Base-by-base conservation (phyloP, 2,113 vertebrate species). In the Megaleporinus macrocephalus region DNA sequence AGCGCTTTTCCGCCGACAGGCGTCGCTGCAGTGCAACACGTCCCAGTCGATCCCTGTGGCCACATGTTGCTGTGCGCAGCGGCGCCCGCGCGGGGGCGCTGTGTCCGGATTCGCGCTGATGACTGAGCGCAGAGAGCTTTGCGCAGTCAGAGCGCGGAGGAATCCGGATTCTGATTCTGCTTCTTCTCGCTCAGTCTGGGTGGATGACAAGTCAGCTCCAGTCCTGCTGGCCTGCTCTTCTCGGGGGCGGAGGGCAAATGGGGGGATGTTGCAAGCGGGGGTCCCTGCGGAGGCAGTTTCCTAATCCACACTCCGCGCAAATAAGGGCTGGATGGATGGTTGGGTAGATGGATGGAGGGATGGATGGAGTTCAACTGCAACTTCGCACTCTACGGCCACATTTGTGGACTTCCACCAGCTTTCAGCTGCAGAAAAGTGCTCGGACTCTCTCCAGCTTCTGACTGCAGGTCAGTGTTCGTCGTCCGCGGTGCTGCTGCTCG, bases 201-300 rank as follows among this genome's bases (percentile, higher is more conserved):
- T n/a, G 78, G 66, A 80, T 72, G 53, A 79, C 66, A 41, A 16
- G 53, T 22, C 53, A 22, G 18, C 20, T 20, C 53, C 20, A 1
- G 53, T 33, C 44, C 49, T 51, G 14, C 16, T 18, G 36, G 13
- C 30, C 49, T 41, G 14, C 66, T 15, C 18, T 12, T 20, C 24
- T 22, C 6, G 41, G 47, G 59, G 10, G 57, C 24, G 33, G 24
- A 41, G 47, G 18, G 24, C 26, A 9, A 57, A 36, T 4, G 62
- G 63, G 84, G 87, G 73, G 83, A 62, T 86, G 83, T 83, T 87
- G 86, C 90, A 91, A 87, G 88, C 85, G 14, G 57, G 55, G 78
- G 78, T 87, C 84, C 79, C 73, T 82, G 87, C 82, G 91, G 91
- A 94, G 91, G 88, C 85, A 88, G 88, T 87, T 90, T 87, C 87